Conservation (phyloP, 2,888 invertebrate genomes). For the Epsilonema sp. region DNA sequence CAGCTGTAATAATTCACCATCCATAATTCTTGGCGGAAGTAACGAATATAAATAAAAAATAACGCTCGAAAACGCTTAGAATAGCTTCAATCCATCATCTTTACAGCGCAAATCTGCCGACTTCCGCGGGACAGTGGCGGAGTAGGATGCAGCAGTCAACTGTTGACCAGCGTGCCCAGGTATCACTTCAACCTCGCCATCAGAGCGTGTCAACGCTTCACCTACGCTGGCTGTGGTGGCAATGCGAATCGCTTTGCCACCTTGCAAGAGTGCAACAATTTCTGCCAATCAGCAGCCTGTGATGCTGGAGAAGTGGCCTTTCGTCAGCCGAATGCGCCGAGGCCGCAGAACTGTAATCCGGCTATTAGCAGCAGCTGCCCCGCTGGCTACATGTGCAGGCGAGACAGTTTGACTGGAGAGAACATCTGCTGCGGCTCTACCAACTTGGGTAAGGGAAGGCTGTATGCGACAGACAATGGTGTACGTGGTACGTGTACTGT, state of each 20-base stretch:
- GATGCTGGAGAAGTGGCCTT: too few relatives aligned
- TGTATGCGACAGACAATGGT: too few relatives aligned
- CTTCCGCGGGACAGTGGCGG: too few relatives aligned
- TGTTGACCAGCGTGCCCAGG: slow-evolving; percentile 13
- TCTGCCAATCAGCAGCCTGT: too few relatives aligned
- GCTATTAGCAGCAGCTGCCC: slow-evolving; percentile 19
- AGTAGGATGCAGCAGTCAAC: slow-evolving; percentile 19
- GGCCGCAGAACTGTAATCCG: slow-evolving; percentile 11
- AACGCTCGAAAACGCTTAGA: too few relatives aligned
- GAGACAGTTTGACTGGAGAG: slow-evolving; percentile 15
- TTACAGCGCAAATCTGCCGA: too few relatives aligned
- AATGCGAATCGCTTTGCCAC: slow-evolving; percentile 19
- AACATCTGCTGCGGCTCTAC: slow-evolving; percentile 22
- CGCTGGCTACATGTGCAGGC: slow-evolving; percentile 18
- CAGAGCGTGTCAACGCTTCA: too few relatives aligned
- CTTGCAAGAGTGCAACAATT: slow-evolving; percentile 19
- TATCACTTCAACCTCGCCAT: slow-evolving; percentile 18
- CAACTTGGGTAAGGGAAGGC: slow-evolving; percentile 13
- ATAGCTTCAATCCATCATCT: too few relatives aligned
- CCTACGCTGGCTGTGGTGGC: slow-evolving; percentile 21
- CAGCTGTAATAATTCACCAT: too few relatives aligned
- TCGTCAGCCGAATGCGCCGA: slow-evolving; percentile 1
- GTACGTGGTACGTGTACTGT: too few relatives aligned
- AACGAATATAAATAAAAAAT: too few relatives aligned
- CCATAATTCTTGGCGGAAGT: too few relatives aligned